Percentiles rank a stretch among this genome's conserved stretches.
Evolutionary conservation across 2,113 vertebrate species (phyloP).

Genomic region (Corythaeola cristata): DNA sequence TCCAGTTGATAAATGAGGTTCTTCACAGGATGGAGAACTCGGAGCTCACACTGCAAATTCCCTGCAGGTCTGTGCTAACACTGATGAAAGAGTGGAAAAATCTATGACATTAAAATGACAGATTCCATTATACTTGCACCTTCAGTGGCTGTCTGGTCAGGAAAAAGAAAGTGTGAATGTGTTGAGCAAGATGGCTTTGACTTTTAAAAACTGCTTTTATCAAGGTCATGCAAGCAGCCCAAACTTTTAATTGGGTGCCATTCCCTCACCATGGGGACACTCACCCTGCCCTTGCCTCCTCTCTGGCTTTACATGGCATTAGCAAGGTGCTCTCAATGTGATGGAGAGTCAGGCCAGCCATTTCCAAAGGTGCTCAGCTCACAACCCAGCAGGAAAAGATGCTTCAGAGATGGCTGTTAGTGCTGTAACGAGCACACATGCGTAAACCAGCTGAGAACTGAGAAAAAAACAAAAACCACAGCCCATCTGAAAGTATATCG

Average conservation of each 20-base stretch:
- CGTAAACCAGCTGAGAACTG: neutral
- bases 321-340: fast-evolving
- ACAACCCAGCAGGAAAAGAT: neutral
- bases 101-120: constrained; percentile 58
- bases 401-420: neutral
- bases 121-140: constrained; percentile 72
- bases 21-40: neutral
- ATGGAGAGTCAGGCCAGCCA: neutral
- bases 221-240: constrained; percentile 33
- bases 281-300: neutral
- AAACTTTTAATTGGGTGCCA: constrained; percentile 57
- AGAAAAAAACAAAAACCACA: neutral
- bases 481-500: neutral
- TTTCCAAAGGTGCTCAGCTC: neutral
- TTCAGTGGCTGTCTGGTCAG: constrained; percentile 51
- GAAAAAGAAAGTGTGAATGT: constrained; percentile 73
- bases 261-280: neutral
- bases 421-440: neutral
- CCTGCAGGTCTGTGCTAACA: neutral
- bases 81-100: neutral
- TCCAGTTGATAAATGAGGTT: neutral
- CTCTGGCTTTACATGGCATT: fast-evolving
- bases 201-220: constrained; percentile 45
- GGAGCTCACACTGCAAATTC: neutral
- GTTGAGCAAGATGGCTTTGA: constrained; percentile 57